A percentile compares a stretch with the other conserved stretches of the same genome.
These are phyloP conservation scores for Dolomedes plantarius DNA, from an alignment of 2,888 invertebrate species.

Conservation along the genomic window DNA sequence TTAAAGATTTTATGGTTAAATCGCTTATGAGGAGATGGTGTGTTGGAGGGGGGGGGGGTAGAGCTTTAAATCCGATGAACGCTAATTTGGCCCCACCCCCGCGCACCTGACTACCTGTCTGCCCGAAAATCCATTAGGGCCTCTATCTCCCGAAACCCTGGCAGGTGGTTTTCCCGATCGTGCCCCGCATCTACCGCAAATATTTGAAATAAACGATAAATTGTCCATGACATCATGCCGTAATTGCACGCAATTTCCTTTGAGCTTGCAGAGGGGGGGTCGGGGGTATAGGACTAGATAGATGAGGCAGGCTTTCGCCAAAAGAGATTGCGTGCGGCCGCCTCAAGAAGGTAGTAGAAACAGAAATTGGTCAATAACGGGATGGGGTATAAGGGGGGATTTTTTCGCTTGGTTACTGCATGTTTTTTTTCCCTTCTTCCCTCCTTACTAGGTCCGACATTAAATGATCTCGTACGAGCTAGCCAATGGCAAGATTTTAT, in stretches of 20 bases:
- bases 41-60: conserved; percentile 8
- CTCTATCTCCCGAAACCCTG: conserved; percentile 49
- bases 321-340: conserved; percentile 61
- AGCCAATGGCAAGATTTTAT: not conserved
- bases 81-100: conserved; percentile 57
- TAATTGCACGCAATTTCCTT: conserved; percentile 72
- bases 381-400: conserved; percentile 45
- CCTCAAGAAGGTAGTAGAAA: conserved; percentile 59
- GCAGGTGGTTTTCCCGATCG: conserved; percentile 70
- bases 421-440: not conserved
- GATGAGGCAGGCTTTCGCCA: conserved; percentile 66
- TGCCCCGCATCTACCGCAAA: conserved; percentile 61
- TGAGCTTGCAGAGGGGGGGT: conserved; percentile 15
- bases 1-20: conserved; percentile 72
- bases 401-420: conserved; percentile 18
- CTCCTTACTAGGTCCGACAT: conserved; percentile 21
- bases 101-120: conserved; percentile 66
- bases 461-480: conserved; percentile 35
- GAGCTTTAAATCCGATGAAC: conserved; percentile 65
- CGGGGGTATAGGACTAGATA: conserved; percentile 52
- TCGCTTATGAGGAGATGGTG: conserved; percentile 1
- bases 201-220: conserved; percentile 73
- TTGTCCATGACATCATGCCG: conserved; percentile 72
- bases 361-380: conserved; percentile 72
- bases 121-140: conserved; percentile 65